These are phyloP conservation scores for Antennarius striatus DNA, from an alignment of 2,113 vertebrate genomes.

Conservation along the genomic window DNA sequence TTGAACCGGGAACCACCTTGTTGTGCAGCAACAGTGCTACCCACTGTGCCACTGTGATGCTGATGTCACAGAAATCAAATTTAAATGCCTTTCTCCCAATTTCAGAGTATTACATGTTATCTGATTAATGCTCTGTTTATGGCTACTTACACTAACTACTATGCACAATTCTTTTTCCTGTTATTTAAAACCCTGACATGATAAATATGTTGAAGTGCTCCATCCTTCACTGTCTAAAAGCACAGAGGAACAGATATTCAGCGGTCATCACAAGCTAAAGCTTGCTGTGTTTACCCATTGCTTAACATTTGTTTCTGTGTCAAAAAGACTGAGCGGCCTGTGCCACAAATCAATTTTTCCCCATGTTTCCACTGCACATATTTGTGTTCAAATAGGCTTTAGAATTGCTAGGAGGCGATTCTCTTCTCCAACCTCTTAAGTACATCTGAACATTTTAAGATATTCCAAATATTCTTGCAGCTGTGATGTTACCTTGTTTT, in stretches of 20 bases:
- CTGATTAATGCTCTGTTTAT: no score
- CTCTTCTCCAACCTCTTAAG: no score
- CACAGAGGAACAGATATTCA: constrained; percentile 50
- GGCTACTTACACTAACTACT: no score
- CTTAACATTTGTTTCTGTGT: constrained; percentile 80
- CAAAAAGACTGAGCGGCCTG: constrained; percentile 71
- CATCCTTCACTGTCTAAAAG: constrained; percentile 35
- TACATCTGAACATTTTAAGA: constrained; percentile 1
- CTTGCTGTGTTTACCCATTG: constrained; percentile 67
- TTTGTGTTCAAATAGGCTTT: constrained; percentile 73
- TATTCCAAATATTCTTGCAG: no score
- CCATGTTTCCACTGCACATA: constrained; percentile 77
- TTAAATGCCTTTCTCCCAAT: no score
- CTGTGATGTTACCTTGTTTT: no score
- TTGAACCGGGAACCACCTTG: no score
- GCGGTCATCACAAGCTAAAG: constrained; percentile 51
- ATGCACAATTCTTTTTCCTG: neutral
- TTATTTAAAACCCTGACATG: constrained; percentile 8
- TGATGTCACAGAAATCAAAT: no score
- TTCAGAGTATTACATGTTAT: no score
- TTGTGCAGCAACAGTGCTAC: no score
- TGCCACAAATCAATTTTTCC: constrained; percentile 81
- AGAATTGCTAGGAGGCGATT: no score
- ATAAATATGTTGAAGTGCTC: constrained; percentile 17
- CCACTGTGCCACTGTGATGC: no score